Evolutionary conservation across 2,113 vertebrate species (phyloP).

Genomic region (Xiphophorus couchianus): DNA sequence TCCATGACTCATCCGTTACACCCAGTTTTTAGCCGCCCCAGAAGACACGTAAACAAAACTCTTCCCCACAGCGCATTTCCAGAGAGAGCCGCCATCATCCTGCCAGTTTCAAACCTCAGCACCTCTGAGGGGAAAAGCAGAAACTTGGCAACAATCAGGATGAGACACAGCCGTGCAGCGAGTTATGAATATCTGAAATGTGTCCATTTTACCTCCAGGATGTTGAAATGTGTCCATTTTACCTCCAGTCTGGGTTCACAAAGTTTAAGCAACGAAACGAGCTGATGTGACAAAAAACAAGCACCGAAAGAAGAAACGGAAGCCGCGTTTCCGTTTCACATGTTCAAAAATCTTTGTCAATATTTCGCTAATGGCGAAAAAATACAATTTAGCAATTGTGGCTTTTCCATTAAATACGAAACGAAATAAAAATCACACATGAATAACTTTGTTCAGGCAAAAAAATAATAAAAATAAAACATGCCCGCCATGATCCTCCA

Average conservation of each 20-base stretch:
- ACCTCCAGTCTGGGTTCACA: slow-evolving; percentile 17
- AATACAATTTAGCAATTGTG: no score
- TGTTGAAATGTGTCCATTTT: slow-evolving; percentile 19
- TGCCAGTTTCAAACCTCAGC: slow-evolving; percentile 31
- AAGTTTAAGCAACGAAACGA: slow-evolving; percentile 7
- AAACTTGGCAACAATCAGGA: not conserved
- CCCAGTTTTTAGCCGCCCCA: slow-evolving; percentile 46
- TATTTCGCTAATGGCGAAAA: no score
- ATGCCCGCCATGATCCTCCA: no score
- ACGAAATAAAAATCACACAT: no score
- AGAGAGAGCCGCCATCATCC: slow-evolving; percentile 48
- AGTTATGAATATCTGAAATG: slow-evolving; percentile 23
- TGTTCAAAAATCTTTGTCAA: no score
- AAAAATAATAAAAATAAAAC: no score
- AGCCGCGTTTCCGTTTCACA: no score
- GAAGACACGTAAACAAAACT: slow-evolving; percentile 53
- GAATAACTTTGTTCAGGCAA: no score
- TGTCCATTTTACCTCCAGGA: slow-evolving; percentile 12
- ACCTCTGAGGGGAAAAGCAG: slow-evolving; percentile 19
- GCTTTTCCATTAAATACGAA: no score
- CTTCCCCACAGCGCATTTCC: slow-evolving; percentile 15
- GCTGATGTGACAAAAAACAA: not conserved
- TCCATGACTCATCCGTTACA: slow-evolving; percentile 52
- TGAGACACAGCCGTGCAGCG: not conserved
- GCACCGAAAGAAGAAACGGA: no score